Conservation (phyloP, 2,113 vertebrate genomes). For the Cololabis saira region DNA sequence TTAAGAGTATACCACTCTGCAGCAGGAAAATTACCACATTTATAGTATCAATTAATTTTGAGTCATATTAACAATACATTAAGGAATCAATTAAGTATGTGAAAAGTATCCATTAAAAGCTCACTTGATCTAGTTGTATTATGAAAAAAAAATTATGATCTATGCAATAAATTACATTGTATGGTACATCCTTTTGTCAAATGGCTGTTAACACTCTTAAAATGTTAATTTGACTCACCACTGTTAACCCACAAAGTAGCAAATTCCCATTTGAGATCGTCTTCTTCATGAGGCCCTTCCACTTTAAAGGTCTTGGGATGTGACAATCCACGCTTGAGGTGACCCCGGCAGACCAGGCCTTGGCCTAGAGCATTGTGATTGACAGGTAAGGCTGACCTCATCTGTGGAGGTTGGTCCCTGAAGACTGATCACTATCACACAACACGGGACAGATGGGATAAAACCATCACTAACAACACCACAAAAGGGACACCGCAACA, state of each 20-base stretch:
- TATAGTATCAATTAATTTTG: no score
- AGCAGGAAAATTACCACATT: no score
- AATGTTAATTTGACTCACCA: not conserved
- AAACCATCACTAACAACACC: conserved; percentile 60
- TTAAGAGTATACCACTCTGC: no score
- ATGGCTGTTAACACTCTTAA: no score
- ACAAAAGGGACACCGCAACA: conserved; percentile 37
- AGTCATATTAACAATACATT: no score
- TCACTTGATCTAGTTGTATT: no score
- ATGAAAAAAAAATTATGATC: no score
- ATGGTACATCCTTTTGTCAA: no score
- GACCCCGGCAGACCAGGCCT: conserved; percentile 54
- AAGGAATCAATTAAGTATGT: no score
- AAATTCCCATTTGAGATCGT: conserved; percentile 25
- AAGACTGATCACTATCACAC: conserved; percentile 76
- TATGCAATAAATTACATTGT: no score
- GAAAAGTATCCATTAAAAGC: no score
- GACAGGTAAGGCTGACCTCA: conserved; percentile 74
- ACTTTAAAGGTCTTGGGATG: conserved; percentile 45
- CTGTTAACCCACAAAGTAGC: no score
- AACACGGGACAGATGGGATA: conserved; percentile 65
- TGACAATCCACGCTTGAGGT: conserved; percentile 56
- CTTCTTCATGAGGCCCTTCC: conserved; percentile 32
- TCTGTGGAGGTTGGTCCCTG: conserved; percentile 69
- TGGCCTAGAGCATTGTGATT: conserved; percentile 59